Evolutionary conservation across 1,140 invertebrate species (phyloP).

Genomic region (Littorina saxatilis): DNA sequence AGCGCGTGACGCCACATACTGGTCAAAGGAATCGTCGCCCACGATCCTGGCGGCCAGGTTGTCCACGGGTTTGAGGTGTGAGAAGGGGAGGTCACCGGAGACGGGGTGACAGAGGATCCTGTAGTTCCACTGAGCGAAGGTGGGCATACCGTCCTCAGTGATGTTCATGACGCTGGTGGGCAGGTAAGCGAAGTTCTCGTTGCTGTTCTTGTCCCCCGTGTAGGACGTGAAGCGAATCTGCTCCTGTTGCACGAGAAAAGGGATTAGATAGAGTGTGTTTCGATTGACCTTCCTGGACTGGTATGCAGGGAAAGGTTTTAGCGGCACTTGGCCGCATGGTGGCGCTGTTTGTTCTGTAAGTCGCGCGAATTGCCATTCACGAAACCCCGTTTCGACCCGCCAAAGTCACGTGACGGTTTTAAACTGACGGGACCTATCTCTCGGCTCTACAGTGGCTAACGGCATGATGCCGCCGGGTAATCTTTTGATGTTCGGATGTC

Average conservation of each 20-base stretch:
- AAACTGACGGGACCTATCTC: too few relatives aligned
- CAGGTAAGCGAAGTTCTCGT: slow-evolving; percentile 59
- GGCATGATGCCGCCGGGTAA: too few relatives aligned
- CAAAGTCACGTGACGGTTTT: too few relatives aligned
- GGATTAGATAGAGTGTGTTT: too few relatives aligned
- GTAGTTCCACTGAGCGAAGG: slow-evolving; percentile 68
- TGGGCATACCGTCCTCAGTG: slow-evolving; percentile 46
- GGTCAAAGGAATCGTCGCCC: not conserved
- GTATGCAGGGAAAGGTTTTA: too few relatives aligned
- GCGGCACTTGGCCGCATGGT: too few relatives aligned
- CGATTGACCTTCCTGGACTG: too few relatives aligned
- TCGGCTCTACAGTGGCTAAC: too few relatives aligned
- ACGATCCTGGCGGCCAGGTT: not conserved
- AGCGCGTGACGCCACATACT: slow-evolving; percentile 35
- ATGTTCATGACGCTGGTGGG: slow-evolving; percentile 55
- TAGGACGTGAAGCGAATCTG: slow-evolving; percentile 58
- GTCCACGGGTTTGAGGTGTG: slow-evolving; percentile 20
- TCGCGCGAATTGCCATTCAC: too few relatives aligned
- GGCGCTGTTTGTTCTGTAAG: too few relatives aligned
- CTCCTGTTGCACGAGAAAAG: slow-evolving; percentile 27
- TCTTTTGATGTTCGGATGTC: too few relatives aligned
- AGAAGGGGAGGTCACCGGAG: slow-evolving; percentile 4
- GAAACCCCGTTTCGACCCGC: too few relatives aligned
- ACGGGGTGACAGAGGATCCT: slow-evolving; percentile 67
- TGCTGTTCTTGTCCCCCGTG: slow-evolving; percentile 50